These are phyloP conservation scores for Beaufortia kweichowensis DNA, from an alignment of 2,113 vertebrate genomes.

Conservation along the genomic window DNA sequence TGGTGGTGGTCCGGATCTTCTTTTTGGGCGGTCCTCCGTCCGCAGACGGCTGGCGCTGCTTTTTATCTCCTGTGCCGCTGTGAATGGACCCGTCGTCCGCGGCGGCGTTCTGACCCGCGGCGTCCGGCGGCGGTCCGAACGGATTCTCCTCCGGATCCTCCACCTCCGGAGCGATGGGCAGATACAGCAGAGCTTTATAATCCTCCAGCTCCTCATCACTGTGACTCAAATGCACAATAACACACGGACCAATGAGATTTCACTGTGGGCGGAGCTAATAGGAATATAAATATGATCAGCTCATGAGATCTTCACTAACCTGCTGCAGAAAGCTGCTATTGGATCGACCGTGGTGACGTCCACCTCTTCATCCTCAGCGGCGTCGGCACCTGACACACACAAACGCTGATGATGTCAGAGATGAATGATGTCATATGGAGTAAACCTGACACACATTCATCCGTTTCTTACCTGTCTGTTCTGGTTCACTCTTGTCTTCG, in stretches of 20 bases:
- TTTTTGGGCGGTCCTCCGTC: slow-evolving; percentile 93
- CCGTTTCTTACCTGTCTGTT: slow-evolving; percentile 86
- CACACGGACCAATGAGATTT: background rate
- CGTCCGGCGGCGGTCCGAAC: slow-evolving; percentile 90
- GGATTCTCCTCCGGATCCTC: slow-evolving; percentile 98
- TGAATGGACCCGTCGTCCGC: slow-evolving; percentile 74
- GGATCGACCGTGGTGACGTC: slow-evolving; percentile 97
- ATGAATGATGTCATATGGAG: too few relatives aligned
- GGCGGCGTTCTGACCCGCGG: slow-evolving; percentile 73
- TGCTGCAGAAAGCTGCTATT: slow-evolving; percentile 95
- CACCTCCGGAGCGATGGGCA: slow-evolving; percentile 96
- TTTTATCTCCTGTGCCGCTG: slow-evolving; percentile 78
- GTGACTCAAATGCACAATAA: slow-evolving; percentile 17
- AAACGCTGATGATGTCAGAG: too few relatives aligned
- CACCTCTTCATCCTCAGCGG: slow-evolving; percentile 95
- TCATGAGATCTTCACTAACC: slow-evolving; percentile 68
- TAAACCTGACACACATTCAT: too few relatives aligned
- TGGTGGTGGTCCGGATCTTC: slow-evolving; percentile 96
- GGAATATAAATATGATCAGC: background rate
- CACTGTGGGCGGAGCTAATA: background rate
- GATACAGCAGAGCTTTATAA: slow-evolving; percentile 90
- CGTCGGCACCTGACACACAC: slow-evolving; percentile 84
- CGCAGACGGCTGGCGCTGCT: slow-evolving; percentile 85
- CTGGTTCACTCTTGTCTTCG: slow-evolving; percentile 97
- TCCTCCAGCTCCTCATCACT: slow-evolving; percentile 98